phyloP scores from a whole-genome alignment of 2,113 vertebrate species.

The Oceanodroma tethys region DNA sequence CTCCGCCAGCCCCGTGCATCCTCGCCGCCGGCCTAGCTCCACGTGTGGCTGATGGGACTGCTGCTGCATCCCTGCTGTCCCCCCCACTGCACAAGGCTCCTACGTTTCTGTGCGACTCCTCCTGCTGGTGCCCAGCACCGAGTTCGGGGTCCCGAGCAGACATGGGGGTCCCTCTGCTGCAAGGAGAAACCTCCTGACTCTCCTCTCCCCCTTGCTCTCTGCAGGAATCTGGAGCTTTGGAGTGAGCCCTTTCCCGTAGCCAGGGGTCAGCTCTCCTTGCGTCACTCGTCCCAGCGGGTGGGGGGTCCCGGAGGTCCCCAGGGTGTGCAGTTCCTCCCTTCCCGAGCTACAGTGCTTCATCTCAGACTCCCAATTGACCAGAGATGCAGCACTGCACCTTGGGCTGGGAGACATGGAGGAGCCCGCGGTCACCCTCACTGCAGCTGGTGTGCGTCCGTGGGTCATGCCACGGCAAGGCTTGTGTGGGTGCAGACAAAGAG shows the following conservation, averaged over 20 bases:
- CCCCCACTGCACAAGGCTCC: not conserved
- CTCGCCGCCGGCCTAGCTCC: not conserved
- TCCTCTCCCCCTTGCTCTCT: not conserved
- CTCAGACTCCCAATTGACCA: conserved; percentile 99
- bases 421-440: accelerated
- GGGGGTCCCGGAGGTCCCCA: not conserved
- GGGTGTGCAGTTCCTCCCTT: conserved; percentile 75
- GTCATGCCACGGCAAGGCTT: not conserved
- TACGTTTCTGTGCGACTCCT: not conserved
- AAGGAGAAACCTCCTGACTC: not conserved
- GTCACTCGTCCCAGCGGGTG: not conserved
- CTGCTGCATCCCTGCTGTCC: not conserved
- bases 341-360: conserved; percentile 99
- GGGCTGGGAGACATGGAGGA: conserved; percentile 81
- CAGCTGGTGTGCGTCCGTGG: accelerated
- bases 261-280: not conserved
- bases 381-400: conserved; percentile 99
- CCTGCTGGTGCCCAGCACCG: accelerated
- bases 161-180: not conserved
- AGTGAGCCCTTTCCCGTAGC: not conserved
- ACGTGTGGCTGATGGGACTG: not conserved
- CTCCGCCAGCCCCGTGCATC: not conserved
- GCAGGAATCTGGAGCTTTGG: not conserved
- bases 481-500: not conserved
- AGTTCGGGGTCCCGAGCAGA: not conserved